Evolutionary conservation across 2,797 vertebrate species (phyloP).

Genomic region (Typhlichthys eigenmanni): DNA sequence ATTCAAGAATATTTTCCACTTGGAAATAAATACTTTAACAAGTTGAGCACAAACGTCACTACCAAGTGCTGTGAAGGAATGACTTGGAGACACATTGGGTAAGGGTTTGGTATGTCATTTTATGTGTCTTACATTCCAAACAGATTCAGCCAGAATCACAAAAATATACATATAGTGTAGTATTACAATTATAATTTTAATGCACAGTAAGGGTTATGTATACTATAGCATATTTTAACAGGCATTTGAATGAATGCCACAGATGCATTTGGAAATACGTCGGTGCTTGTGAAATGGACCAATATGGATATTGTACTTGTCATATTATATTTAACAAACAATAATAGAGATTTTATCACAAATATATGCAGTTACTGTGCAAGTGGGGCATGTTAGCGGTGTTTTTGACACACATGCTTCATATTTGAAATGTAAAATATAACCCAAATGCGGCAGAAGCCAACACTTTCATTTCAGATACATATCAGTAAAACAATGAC

Average conservation of each 20-base stretch:
- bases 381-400: constrained; percentile 29
- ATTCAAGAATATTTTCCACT: constrained; percentile 57
- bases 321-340: background rate
- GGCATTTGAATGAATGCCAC: background rate
- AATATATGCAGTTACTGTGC: constrained; percentile 38
- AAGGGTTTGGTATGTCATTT: constrained; percentile 7
- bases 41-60: constrained; percentile 14
- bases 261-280: constrained; percentile 9
- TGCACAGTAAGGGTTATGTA: background rate
- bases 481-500: constrained; percentile 43
- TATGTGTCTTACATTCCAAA: too few species aligned
- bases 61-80: constrained; percentile 5
- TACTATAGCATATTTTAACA: background rate
- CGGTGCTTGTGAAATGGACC: constrained; percentile 7
- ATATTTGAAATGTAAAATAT: background rate
- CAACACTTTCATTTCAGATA: constrained; percentile 66
- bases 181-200: background rate
- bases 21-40: constrained; percentile 23
- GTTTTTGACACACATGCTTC: constrained; percentile 50
- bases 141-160: constrained; percentile 1
- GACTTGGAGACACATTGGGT: constrained; percentile 29
- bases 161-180: constrained; percentile 16
- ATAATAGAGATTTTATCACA: background rate
- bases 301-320: background rate
- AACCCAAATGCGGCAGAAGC: constrained; percentile 63